A percentile compares a stretch with the other conserved stretches of the same genome.
Evolutionary conservation across 2,797 vertebrate genomes (phyloP).

Genomic region (Mormyrops boulengeri): DNA sequence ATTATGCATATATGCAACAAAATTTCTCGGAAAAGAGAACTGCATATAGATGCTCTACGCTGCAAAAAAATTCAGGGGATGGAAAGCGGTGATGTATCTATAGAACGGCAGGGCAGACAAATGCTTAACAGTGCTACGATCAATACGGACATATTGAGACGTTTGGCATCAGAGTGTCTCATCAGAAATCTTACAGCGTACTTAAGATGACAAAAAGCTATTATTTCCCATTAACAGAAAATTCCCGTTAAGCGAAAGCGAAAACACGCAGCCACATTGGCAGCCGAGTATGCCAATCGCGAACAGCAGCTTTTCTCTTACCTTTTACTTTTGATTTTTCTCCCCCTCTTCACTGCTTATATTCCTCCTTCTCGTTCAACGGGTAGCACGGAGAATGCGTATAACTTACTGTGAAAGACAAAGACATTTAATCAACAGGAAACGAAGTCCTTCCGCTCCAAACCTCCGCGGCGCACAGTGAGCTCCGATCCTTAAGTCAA

Average conservation of each 20-base stretch:
- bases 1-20: not conserved
- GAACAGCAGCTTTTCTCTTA: not conserved
- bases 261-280: not conserved
- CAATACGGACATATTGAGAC: not conserved
- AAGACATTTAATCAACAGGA: constrained; percentile 18
- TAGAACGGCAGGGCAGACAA: not conserved
- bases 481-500: not conserved
- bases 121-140: not conserved
- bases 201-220: not conserved
- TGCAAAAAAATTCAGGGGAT: not conserved
- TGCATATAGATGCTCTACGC: not conserved
- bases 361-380: not conserved
- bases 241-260: not conserved
- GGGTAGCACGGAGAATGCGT: not conserved
- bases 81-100: not conserved
- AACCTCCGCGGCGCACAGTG: not conserved
- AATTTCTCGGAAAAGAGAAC: not conserved
- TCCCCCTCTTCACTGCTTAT: not conserved
- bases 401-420: not conserved
- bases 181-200: not conserved
- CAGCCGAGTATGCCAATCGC: not conserved
- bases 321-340: not conserved
- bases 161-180: not conserved
- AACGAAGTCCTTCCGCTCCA: not conserved
- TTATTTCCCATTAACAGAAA: not conserved